These are phyloP conservation scores for Cotesia typhae DNA, from an alignment of 1,140 invertebrate species.

Conservation along the genomic window DNA sequence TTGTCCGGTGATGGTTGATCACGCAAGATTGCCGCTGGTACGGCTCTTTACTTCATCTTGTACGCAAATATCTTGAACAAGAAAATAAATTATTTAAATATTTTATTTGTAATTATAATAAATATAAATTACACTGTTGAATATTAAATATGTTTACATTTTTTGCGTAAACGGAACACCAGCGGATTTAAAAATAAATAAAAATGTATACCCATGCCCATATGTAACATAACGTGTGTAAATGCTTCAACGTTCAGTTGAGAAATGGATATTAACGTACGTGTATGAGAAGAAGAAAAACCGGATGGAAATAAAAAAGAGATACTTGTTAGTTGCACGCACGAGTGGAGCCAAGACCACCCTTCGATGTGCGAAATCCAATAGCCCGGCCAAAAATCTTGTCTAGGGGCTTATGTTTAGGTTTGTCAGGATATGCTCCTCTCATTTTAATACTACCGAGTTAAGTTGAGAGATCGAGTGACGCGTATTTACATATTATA, in stretches of 20 bases:
- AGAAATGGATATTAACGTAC: not conserved
- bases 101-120: too few relatives aligned
- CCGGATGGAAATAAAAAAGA: not conserved
- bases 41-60: not conserved
- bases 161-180: too few relatives aligned
- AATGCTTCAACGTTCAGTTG: not conserved
- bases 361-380: conserved; percentile 25
- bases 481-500: conserved; percentile 3
- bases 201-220: too few relatives aligned
- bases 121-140: too few relatives aligned
- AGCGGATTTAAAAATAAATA: too few relatives aligned
- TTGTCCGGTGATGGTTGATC: conserved; percentile 31
- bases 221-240: too few relatives aligned
- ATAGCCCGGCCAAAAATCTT: conserved; percentile 8
- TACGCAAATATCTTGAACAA: not conserved
- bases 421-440: not conserved
- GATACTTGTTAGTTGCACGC: conserved; percentile 14
- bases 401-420: not conserved
- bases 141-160: too few relatives aligned
- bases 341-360: conserved; percentile 12
- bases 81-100: not conserved
- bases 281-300: not conserved
- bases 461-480: conserved; percentile 7
- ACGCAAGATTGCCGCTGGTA: conserved; percentile 23
- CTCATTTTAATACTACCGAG: not conserved